Base-by-base conservation (phyloP, 2,888 invertebrate genomes). In the Spialia ferax region DNA sequence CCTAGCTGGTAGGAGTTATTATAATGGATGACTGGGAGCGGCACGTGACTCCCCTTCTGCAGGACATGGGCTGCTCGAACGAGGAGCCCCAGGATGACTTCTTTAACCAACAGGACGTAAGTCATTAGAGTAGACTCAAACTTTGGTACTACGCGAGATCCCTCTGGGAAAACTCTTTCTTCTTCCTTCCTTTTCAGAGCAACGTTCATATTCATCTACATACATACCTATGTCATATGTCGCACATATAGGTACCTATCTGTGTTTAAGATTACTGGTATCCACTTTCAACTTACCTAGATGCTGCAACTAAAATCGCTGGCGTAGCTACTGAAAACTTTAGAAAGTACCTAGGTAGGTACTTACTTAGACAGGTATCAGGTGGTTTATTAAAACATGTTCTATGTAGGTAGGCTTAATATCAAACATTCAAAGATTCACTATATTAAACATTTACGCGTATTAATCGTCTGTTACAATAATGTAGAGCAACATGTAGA, bases 11-110 rank as follows among this genome's bases (percentile, higher is more conserved):
- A 63, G 63, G 63, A 59, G 62, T 69, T 66, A 71, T 72, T 82
- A 88, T 83, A 83, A 93, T 94, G 94, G 94, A 94, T 88, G 94
- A 95, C 84, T 95, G 95, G 95, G 95, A 95, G 86, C 91, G 94
- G 76, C 95, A 95, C 80, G 94, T 95, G 72, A 94, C 94, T 69
- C 94, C 94, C 56, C 92, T 95, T 70, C 88, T 95, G 72, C 95
- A 94, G 82, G 95, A 95, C 79, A 95, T 95, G 93, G 94, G 93
- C 77, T 94, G 94, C 81, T 83, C 93, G 72, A 91, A 87, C 77
- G 93, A 93, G 81, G 94, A 94, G 75, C 90, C 91, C 74, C 94
- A 94, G 79, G 94, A 94, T 75, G 94, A 95, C 86, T 95, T 94
- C 88, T 94, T 95, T 87, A 92, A 89, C 79, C 94, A 94, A 74